Evolutionary conservation across 2,797 vertebrate species (phyloP).

Genomic region (Mionectes olivaceus): DNA sequence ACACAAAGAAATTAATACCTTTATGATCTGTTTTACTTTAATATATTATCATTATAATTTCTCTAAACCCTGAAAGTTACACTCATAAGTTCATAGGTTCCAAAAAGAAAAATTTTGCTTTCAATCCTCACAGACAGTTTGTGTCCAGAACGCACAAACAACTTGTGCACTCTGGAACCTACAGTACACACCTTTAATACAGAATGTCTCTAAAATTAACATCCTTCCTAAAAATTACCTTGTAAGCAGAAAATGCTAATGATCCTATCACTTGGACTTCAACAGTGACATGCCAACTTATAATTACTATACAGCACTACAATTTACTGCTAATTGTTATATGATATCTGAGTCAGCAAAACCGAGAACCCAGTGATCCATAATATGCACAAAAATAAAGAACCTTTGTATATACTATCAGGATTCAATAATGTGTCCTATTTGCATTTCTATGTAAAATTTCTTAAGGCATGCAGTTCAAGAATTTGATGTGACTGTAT

Average conservation of each 20-base stretch:
- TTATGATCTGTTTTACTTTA: not conserved
- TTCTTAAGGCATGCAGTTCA: not conserved
- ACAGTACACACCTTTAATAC: not conserved
- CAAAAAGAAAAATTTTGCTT: not conserved
- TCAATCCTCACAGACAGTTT: not conserved
- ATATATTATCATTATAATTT: not conserved
- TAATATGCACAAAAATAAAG: constrained; percentile 45
- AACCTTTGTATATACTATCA: not conserved
- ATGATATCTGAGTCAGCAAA: constrained; percentile 32
- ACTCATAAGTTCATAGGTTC: not conserved
- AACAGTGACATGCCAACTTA: not conserved
- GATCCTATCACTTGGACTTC: not conserved
- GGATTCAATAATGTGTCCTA: constrained; percentile 1
- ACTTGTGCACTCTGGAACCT: not conserved
- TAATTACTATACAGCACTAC: not conserved
- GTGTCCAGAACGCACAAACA: no score
- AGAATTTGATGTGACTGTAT: not conserved
- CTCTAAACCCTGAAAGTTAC: not conserved
- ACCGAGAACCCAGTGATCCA: constrained; percentile 19
- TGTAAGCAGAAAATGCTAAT: not conserved
- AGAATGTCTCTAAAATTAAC: not conserved
- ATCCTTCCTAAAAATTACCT: not conserved
- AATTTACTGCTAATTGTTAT: constrained; percentile 16
- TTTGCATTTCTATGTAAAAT: not conserved
- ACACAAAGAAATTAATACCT: not conserved